phyloP scores from a whole-genome alignment of 2,113 vertebrate genomes.

The Buteo buteo region DNA sequence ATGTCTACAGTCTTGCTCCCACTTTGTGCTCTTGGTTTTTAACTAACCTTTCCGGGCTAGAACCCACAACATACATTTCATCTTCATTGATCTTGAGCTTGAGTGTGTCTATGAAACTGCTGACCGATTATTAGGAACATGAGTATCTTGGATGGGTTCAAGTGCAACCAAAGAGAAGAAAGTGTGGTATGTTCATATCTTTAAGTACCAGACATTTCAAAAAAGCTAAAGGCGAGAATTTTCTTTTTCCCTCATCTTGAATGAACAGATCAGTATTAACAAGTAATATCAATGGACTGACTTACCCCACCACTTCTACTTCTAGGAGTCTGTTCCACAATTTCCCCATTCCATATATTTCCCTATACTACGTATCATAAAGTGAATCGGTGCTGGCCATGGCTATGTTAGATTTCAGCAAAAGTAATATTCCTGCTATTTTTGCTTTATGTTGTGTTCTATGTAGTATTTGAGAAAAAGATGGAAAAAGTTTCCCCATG shows the following conservation, averaged over 20 bases:
- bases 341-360: background rate
- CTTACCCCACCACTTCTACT: background rate
- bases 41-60: background rate
- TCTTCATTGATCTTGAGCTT: background rate
- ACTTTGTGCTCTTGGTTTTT: rapidly evolving
- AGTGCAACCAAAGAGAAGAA: background rate
- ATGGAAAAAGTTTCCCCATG: background rate
- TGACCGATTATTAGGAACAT: background rate
- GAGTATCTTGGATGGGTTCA: too few species aligned
- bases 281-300: background rate
- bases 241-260: background rate
- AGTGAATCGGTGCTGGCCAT: background rate
- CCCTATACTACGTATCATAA: background rate
- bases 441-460: background rate
- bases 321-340: background rate
- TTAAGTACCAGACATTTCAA: background rate
- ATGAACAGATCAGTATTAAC: background rate
- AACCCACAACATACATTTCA: background rate
- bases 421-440: background rate
- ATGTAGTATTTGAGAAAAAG: background rate
- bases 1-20: background rate
- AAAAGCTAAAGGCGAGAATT: rapidly evolving
- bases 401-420: background rate
- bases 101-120: background rate
- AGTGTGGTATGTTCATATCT: background rate